Percentiles rank a stretch among this genome's conserved stretches.
phyloP scores from a whole-genome alignment of 2,888 invertebrate species.

The Hemithea aestivaria region DNA sequence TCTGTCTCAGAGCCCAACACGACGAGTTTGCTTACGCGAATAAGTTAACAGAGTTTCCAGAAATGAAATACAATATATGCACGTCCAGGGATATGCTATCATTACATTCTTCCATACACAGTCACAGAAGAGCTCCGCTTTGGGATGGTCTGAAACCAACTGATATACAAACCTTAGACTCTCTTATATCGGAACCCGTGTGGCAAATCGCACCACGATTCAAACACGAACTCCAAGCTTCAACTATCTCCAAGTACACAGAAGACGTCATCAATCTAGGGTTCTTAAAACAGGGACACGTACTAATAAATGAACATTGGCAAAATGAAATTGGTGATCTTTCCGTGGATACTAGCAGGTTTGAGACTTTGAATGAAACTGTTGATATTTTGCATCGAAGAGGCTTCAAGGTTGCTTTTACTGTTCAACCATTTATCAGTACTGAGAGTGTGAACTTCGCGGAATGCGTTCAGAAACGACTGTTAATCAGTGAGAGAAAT shows the following conservation, averaged over 20 bases:
- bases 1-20: slow-evolving; percentile 88
- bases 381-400: slow-evolving; percentile 89
- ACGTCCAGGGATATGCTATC: slow-evolving; percentile 88
- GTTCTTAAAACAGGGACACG: slow-evolving; percentile 88
- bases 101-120: slow-evolving; percentile 87
- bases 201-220: slow-evolving; percentile 89
- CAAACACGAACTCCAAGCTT: slow-evolving; percentile 82
- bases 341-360: slow-evolving; percentile 86
- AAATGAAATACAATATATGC: slow-evolving; percentile 91
- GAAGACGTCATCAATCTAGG: slow-evolving; percentile 89
- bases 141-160: slow-evolving; percentile 91
- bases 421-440: slow-evolving; percentile 94
- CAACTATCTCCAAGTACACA: slow-evolving; percentile 88
- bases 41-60: slow-evolving; percentile 82
- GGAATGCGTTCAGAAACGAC: slow-evolving; percentile 85
- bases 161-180: slow-evolving; percentile 85
- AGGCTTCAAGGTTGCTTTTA: slow-evolving; percentile 92
- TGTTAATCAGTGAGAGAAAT: slow-evolving; percentile 89
- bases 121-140: slow-evolving; percentile 81
- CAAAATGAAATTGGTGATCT: slow-evolving; percentile 92
- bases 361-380: slow-evolving; percentile 87
- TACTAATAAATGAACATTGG: slow-evolving; percentile 89
- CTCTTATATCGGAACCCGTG: slow-evolving; percentile 89
- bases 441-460: slow-evolving; percentile 91
- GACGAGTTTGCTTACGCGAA: slow-evolving; percentile 90